These are phyloP conservation scores for Nanger granti DNA, from an alignment of 2,113 vertebrate species.

Conservation along the genomic window DNA sequence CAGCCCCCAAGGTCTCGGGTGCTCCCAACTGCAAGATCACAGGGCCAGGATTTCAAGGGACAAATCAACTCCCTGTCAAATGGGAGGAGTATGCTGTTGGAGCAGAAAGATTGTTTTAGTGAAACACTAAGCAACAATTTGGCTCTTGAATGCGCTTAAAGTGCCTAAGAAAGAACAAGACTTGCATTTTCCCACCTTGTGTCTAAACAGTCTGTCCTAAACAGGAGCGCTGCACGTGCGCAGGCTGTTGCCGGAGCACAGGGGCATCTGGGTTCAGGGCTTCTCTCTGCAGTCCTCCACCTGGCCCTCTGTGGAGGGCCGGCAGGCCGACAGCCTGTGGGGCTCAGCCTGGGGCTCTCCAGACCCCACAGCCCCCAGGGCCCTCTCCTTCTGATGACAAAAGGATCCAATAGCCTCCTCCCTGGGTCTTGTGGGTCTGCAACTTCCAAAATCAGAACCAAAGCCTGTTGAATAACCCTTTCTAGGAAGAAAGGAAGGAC, in stretches of 20 bases:
- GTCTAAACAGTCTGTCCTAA: background rate
- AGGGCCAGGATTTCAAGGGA: background rate
- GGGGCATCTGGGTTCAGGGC: background rate
- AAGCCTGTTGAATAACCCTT: background rate
- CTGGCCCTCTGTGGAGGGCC: background rate
- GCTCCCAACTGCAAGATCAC: background rate
- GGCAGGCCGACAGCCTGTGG: background rate
- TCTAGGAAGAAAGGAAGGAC: background rate
- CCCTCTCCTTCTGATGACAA: background rate
- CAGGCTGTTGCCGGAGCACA: background rate
- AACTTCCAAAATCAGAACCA: background rate
- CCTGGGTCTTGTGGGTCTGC: background rate
- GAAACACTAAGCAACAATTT: fast-evolving
- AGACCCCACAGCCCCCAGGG: fast-evolving
- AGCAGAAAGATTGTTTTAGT: background rate
- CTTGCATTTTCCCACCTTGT: background rate
- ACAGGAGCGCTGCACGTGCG: background rate
- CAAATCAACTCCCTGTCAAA: background rate
- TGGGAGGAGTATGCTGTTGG: fast-evolving
- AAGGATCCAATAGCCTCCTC: background rate
- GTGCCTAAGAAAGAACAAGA: background rate
- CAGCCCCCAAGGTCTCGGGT: background rate
- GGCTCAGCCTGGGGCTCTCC: background rate
- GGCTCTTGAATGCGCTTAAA: background rate
- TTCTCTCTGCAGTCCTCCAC: background rate